Evolutionary conservation across 1,140 invertebrate species (phyloP).

Genomic region (Eubasilissa regina): DNA sequence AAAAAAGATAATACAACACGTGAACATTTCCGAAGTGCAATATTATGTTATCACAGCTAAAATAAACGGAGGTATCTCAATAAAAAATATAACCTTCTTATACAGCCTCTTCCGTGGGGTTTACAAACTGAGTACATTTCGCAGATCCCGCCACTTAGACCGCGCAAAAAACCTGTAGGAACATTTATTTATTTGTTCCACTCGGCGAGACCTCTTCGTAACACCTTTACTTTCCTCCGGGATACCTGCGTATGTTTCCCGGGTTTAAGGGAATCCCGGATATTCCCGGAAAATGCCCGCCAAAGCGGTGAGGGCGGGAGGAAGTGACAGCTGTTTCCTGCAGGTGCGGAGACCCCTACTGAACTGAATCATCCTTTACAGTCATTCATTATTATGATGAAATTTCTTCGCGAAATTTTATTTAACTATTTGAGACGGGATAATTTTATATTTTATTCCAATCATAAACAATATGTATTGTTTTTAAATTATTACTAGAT

Average conservation of each 20-base stretch:
- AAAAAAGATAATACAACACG: too few relatives aligned
- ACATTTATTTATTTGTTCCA: conserved; percentile 55
- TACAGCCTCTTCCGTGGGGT: background rate
- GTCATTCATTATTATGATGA: conserved; percentile 3
- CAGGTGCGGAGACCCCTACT: conserved; percentile 5
- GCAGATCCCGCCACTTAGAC: conserved; percentile 26
- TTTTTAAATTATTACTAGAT: too few relatives aligned
- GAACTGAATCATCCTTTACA: conserved; percentile 6
- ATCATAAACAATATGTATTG: too few relatives aligned
- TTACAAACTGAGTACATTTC: conserved; percentile 17
- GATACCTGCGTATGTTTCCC: conserved; percentile 45
- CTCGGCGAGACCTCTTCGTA: conserved; percentile 47
- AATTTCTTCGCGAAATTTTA: background rate
- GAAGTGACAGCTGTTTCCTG: conserved; percentile 15
- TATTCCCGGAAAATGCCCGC: conserved; percentile 4
- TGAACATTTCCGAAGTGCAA: too few relatives aligned
- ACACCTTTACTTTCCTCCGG: conserved; percentile 50
- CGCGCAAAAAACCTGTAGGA: conserved; percentile 42
- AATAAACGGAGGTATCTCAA: background rate
- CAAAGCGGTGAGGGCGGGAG: background rate
- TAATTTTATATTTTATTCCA: too few relatives aligned
- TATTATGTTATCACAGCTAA: too few relatives aligned
- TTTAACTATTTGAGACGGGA: too few relatives aligned
- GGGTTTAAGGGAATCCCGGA: conserved; percentile 41
- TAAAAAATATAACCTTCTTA: conserved; percentile 8